Evolutionary conservation across 2,888 invertebrate species (phyloP).

Genomic region (Mechanitis mazaeus): DNA sequence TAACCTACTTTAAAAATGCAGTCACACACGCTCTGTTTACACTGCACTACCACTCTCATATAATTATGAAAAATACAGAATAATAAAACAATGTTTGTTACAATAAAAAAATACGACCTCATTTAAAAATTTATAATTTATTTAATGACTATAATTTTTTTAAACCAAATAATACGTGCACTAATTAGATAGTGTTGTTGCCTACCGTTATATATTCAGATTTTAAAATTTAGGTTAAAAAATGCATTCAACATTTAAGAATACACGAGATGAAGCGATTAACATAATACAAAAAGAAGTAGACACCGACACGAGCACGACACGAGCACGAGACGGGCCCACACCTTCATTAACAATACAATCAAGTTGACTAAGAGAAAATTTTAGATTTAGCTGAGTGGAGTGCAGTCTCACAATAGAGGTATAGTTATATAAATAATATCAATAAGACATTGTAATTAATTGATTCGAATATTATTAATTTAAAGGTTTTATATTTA

Average conservation of each 20-base stretch:
- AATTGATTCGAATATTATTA: neutral
- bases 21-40: slow-evolving; percentile 7
- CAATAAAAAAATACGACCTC: slow-evolving; percentile 4
- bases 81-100: neutral
- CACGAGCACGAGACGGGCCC: slow-evolving; percentile 1
- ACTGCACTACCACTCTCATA: slow-evolving; percentile 2
- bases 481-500: too few species aligned
- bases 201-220: too few species aligned
- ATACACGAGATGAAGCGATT: slow-evolving; percentile 3
- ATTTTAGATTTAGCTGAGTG: slow-evolving; percentile 18
- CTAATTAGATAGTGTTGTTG: too few species aligned
- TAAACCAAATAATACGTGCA: too few species aligned
- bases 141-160: neutral
- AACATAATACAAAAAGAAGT: neutral
- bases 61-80: slow-evolving; percentile 5
- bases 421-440: neutral
- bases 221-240: neutral
- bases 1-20: slow-evolving; percentile 2
- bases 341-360: slow-evolving; percentile 25
- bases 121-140: slow-evolving; percentile 1
- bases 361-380: slow-evolving; percentile 20
- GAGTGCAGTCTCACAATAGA: neutral
- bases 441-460: too few species aligned
- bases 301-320: neutral
- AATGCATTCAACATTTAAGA: neutral